A percentile compares a stretch with the other conserved stretches of the same genome.
Evolutionary conservation across 2,113 vertebrate species (phyloP).

Genomic region (Calidris pugnax): DNA sequence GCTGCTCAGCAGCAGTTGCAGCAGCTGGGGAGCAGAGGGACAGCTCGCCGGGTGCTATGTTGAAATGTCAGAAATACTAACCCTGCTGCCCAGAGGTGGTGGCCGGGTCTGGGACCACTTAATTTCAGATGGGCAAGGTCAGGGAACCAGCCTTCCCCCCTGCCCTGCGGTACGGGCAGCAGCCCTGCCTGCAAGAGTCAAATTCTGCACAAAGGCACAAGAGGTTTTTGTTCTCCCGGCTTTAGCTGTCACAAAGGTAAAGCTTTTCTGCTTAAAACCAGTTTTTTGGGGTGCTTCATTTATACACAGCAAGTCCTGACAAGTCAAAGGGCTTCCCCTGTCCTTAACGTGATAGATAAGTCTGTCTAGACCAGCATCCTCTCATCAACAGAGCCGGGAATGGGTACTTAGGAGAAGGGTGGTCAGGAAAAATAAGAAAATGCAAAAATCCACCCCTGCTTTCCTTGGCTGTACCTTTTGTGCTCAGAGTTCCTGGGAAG

Average conservation of each 20-base stretch:
- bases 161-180: fast-evolving
- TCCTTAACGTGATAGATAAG: background rate
- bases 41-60: background rate
- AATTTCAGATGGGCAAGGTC: fast-evolving
- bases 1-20: background rate
- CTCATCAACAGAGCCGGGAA: background rate
- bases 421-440: background rate
- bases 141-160: background rate
- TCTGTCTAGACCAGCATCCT: background rate
- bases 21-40: background rate
- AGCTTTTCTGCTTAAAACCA: background rate
- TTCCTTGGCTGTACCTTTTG: background rate
- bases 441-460: background rate
- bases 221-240: background rate
- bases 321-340: background rate
- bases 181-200: background rate
- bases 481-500: background rate
- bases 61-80: background rate
- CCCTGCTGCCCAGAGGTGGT: background rate
- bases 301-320: background rate
- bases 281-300: background rate
- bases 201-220: background rate
- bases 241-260: background rate
- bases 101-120: background rate
- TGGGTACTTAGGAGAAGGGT: background rate